Evolutionary conservation across 23 tunicate genomes (phyloP).

Genomic region (Oikopleura vanhoeffeni): DNA sequence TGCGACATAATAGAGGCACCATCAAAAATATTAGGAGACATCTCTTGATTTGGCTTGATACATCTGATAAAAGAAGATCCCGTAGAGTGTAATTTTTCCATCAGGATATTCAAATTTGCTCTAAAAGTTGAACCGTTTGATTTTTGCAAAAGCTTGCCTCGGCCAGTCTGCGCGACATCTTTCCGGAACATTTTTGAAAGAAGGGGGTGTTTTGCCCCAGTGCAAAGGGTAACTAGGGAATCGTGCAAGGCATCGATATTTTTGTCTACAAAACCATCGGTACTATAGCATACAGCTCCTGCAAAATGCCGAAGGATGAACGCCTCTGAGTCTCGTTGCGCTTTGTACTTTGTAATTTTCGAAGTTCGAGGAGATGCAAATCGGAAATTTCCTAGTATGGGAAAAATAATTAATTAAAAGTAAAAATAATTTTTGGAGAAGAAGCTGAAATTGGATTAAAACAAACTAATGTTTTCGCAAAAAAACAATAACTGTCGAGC

Average conservation of each 20-base stretch:
- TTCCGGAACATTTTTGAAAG: slow-evolving; percentile 35
- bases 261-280: slow-evolving; percentile 62
- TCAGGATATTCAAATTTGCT: slow-evolving; percentile 19
- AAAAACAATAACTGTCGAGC: too few species aligned
- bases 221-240: slow-evolving; percentile 48
- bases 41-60: slow-evolving; percentile 79
- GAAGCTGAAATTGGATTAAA: too few species aligned
- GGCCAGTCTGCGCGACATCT: neutral
- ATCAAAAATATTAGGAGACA: slow-evolving; percentile 48
- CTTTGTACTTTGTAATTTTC: slow-evolving; percentile 47
- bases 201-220: slow-evolving; percentile 40
- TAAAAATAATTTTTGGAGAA: too few species aligned
- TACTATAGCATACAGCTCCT: slow-evolving; percentile 90
- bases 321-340: slow-evolving; percentile 60
- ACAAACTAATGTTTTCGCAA: too few species aligned
- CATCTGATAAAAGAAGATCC: slow-evolving; percentile 91
- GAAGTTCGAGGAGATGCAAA: slow-evolving; percentile 43
- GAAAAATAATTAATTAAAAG: too few species aligned
- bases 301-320: slow-evolving; percentile 87
- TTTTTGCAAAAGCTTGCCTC: neutral
- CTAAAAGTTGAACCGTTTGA: slow-evolving; percentile 17
- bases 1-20: slow-evolving; percentile 84
- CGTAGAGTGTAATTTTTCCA: slow-evolving; percentile 34
- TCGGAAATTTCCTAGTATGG: neutral
- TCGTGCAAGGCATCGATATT: slow-evolving; percentile 94